These are phyloP conservation scores for Canis aureus DNA, from an alignment of 2,113 vertebrate species.

Conservation along the genomic window DNA sequence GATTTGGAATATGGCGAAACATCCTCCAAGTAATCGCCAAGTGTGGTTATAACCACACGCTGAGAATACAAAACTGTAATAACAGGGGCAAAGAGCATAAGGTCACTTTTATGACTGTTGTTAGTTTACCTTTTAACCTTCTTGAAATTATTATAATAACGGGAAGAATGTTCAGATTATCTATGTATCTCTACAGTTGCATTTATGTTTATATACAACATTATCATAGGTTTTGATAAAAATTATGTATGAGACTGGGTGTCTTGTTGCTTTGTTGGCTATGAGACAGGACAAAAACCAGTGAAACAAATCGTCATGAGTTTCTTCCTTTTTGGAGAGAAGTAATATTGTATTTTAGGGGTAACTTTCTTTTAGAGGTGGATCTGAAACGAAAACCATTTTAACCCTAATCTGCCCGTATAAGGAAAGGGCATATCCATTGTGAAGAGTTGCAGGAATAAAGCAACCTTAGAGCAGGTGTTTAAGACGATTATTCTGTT, in stretches of 20 bases:
- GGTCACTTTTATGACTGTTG: not conserved
- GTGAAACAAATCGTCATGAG: not conserved
- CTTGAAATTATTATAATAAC: not conserved
- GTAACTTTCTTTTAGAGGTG: not conserved
- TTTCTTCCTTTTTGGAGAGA: not conserved
- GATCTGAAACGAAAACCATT: not conserved
- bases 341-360: constrained; percentile 30
- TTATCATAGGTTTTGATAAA: not conserved
- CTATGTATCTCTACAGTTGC: not conserved
- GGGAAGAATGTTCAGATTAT: not conserved
- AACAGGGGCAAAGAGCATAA: not conserved
- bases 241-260: not conserved
- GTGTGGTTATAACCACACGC: not conserved
- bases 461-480: not conserved
- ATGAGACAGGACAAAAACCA: not conserved
- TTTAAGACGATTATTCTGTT: not conserved
- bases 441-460: not conserved
- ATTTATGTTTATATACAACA: not conserved
- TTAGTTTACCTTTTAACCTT: not conserved
- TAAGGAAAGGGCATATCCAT: not conserved
- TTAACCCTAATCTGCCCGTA: not conserved
- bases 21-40: not conserved
- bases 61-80: not conserved
- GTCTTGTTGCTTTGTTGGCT: not conserved
- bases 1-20: not conserved